Evolutionary conservation across 1,140 invertebrate species (phyloP), one percentile per base, ranked within the genome.

Genomic region (Coenobita brevimanus): DNA sequence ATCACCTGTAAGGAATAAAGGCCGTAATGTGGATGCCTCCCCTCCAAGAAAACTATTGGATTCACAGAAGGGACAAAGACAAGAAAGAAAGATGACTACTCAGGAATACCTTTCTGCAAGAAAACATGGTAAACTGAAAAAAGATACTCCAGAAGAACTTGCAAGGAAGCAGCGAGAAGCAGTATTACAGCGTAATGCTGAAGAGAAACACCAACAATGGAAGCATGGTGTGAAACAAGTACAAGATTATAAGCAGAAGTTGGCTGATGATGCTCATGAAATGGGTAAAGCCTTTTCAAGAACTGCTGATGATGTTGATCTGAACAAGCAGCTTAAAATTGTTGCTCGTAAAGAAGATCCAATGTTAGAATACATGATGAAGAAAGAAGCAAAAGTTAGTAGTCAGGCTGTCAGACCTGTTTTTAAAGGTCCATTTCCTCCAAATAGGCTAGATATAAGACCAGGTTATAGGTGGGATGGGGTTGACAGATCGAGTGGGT

Each of bases 391-490:
- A 88, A 94, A 94, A 91, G 93, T 92, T 76, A 93, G 92, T 85
- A 90, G 60, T 89, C 91, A 92, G 54, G 38, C 86, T 64, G 50
- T 89, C 46, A 82, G 85, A 62, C 90, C 91, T 8, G 75, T 43
- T 15, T 91, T 89, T 41, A 89, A 90, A 80, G 91, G 91, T 36
- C 82, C 90, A n/a, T 93, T 94, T 57, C 96, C 96, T 57, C 97
- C 97, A 60, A 99, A 99, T 93, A 94, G 99, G 13, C 99, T 96
- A 93, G 95, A 95, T 57, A 98, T 99, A 86, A 93, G 93, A 73
- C 99, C 99, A 0, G 99, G 99, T 0, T 96, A 98, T 93, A 94
- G 98, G 54, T 99, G 99, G 99, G 99, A 99, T 93, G 99, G 99
- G 0, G 98, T 99, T 0, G 97, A 99, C 92, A 93, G 99, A 33